Conservation (phyloP, 2,888 invertebrate genomes). For the Hirtodrosophila duncani region DNA sequence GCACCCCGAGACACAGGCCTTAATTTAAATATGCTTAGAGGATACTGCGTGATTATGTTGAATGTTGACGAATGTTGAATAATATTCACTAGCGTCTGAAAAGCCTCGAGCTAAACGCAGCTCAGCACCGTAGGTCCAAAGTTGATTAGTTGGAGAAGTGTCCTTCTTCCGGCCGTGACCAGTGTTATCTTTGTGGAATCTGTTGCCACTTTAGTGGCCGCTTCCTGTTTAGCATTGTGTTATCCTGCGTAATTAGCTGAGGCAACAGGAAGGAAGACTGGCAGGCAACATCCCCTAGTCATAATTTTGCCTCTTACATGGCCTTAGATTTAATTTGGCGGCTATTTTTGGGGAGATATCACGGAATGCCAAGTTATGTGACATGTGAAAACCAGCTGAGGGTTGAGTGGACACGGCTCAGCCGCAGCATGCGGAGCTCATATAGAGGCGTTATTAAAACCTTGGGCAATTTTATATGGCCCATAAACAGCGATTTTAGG, state of each 20-base stretch:
- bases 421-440: no score
- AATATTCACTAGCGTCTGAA: no score
- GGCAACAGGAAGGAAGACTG: conserved; percentile 55
- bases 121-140: no score
- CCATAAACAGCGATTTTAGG: conserved; percentile 58
- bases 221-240: conserved; percentile 57
- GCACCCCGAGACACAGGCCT: conserved; percentile 57
- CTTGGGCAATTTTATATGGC: conserved; percentile 53
- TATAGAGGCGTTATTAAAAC: no score
- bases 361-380: conserved; percentile 48
- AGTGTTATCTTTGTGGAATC: neutral
- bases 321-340: conserved; percentile 31
- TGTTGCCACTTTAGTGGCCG: conserved; percentile 60
- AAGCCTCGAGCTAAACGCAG: conserved; percentile 41
- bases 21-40: conserved; percentile 70
- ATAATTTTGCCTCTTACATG: conserved; percentile 28
- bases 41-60: conserved; percentile 44
- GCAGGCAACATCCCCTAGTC: no score
- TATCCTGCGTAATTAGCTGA: conserved; percentile 61
- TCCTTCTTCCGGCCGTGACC: no score
- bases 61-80: conserved; percentile 9
- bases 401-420: no score
- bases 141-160: conserved; percentile 47
- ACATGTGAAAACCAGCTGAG: conserved; percentile 35
- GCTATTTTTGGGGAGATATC: conserved; percentile 6